Percentiles rank a stretch among this genome's conserved stretches.
phyloP scores from a whole-genome alignment of 2,888 invertebrate species.

The Hartigia nigra region DNA sequence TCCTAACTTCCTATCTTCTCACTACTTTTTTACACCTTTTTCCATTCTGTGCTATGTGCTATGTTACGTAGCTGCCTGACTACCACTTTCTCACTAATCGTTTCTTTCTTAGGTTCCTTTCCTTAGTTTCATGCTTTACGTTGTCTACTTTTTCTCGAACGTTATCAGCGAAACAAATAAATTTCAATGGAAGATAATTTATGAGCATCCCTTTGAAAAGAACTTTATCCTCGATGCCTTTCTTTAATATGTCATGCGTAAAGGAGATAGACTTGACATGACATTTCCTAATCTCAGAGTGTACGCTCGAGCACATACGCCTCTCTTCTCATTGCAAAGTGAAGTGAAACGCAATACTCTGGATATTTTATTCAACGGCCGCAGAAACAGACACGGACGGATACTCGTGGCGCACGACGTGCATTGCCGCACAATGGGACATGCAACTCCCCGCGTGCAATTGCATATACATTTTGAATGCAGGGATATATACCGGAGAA shows the following conservation, averaged over 20 bases:
- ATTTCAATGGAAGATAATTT: background rate
- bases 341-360: slow-evolving; percentile 11
- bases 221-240: background rate
- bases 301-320: background rate
- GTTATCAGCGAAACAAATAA: background rate
- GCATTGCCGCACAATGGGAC: slow-evolving; percentile 28
- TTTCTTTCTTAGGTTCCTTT: background rate
- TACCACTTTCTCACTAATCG: background rate
- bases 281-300: background rate
- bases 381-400: slow-evolving; percentile 26
- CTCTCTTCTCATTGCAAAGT: background rate
- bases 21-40: background rate
- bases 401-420: slow-evolving; percentile 27
- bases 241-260: background rate
- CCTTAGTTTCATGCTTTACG: background rate
- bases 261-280: background rate
- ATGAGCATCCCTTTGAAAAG: background rate
- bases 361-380: slow-evolving; percentile 34
- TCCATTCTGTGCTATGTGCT: background rate
- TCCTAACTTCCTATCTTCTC: background rate
- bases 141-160: background rate
- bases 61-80: background rate
- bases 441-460: slow-evolving; percentile 31
- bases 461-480: slow-evolving; percentile 29
- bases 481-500: slow-evolving; percentile 8